Evolutionary conservation across 2,797 vertebrate species (phyloP), one percentile per base, ranked within the genome.

Genomic region (Aulostomus chinensis): DNA sequence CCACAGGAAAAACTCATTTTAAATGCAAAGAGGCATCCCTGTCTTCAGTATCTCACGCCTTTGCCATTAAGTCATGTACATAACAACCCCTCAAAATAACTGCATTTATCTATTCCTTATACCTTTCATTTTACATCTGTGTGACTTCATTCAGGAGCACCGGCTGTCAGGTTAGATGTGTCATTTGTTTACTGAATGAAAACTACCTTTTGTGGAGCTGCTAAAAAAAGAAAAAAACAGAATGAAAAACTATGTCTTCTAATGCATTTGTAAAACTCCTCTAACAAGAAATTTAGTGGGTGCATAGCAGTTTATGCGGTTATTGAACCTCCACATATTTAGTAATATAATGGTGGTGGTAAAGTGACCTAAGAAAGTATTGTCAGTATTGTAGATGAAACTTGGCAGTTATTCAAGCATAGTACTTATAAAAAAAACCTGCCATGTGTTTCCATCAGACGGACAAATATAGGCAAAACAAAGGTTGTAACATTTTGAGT

Each of bases 401-500:
- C 3, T 6, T 21, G 20, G 6, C 3, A 21, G 3, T 17, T 12
- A 45, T 12, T 20, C 10, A 24, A 34, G 5, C 6, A 10, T 16
- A 24, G 3, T 2, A 24, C 30, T 22, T 9, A 14, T 11, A 13
- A 32, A 5, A 11, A 29, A 30, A 17, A 16, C 37, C 21, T 21
- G 21, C 24, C 9, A 24, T 60, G 37, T 39, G 28, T 15, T 51
- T 60, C 45, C 36, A 39, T 28, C 43, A 16, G 31, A 45, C 12
- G 41, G 46, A 56, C 28, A 41, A 60, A 73, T 61, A 54, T 63
- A 70, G 29, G 34, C 24, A 29, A 20, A 7, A 41, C 13, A 24
- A 32, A 15, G 21, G 70, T 36, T 28, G 55, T 59, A 75, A 73
- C 18, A 22, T 14, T 30, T 34, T 81, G 72, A 87, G 73, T 88